Base-by-base conservation (phyloP, 92 coral and sea anemone species). In the Siderastrea radians region DNA sequence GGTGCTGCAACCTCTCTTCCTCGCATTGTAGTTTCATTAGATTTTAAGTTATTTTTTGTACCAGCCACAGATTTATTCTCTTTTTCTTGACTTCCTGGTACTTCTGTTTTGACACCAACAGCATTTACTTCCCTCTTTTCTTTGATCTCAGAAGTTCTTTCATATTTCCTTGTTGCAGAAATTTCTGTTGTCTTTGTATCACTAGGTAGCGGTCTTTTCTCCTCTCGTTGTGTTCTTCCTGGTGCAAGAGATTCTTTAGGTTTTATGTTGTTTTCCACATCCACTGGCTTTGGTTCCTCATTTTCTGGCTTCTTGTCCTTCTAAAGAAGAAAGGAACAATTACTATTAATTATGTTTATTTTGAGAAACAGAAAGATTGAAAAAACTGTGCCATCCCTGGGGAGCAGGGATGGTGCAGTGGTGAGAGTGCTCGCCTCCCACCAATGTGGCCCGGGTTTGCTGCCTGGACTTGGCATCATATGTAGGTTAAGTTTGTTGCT, bases 201-300 rank as follows among this genome's bases (percentile, higher is more conserved):
- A 61, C 10, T 49, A 1, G 52, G 38, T 26, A 16, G 50, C 12
- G 80, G 49, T 60, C 58, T 74, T 51, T 60, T 61, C 55, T 84
- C 87, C 61, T 60, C 87, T 17, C 2, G 44, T 49, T 84, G 62
- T 74, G 59, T 61, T 63, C 53, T 61, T 53, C 5, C 49, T 1
- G 43, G 74, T 73, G 53, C 6, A 64, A 65, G 47, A 10, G 62
- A 62, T 3, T 84, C 80, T 49, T 57, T 72, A 55, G 81, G 38
- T 48, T 48, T 15, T 72, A 51, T 11, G 10, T 74, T 15, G 50
- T 70, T 45, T 2, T 74, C 59, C 13, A 15, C 5, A 26, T 84
- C 80, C 81, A 74, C 13, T 38, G 49, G 60, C 55, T 51, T 74
- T 62, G 72, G 80, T 74, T 51, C 87, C 63, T 64, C 72, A 51